Evolutionary conservation across 2,113 vertebrate species (phyloP).

Genomic region (Nothobranchius kuhntae): DNA sequence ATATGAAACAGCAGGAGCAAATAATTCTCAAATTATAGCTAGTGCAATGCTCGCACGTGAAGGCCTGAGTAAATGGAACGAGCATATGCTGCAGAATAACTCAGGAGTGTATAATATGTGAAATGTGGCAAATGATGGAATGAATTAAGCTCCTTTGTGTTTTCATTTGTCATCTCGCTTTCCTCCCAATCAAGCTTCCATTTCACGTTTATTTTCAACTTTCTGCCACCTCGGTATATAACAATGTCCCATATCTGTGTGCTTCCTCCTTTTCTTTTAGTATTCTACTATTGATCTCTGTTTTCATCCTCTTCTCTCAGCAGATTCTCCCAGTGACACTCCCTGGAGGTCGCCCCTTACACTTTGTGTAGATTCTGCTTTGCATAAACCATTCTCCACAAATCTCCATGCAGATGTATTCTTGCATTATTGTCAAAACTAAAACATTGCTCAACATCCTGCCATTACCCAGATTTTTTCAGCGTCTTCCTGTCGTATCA

Average conservation of each 20-base stretch:
- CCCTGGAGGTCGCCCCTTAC: not conserved
- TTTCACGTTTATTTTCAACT: slow-evolving; percentile 63
- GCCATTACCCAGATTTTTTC: slow-evolving; percentile 2
- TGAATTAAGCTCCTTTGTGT: slow-evolving; percentile 48
- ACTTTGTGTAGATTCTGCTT: slow-evolving; percentile 33
- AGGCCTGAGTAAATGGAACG: slow-evolving; percentile 60
- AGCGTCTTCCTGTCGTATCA: slow-evolving; percentile 6
- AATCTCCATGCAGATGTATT: not conserved
- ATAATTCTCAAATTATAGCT: slow-evolving; percentile 75
- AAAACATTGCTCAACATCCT: not conserved
- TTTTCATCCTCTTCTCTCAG: slow-evolving; percentile 32
- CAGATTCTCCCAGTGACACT: slow-evolving; percentile 28
- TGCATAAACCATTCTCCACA: not conserved
- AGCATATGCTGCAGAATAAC: slow-evolving; percentile 66
- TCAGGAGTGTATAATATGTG: slow-evolving; percentile 49
- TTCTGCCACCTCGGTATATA: slow-evolving; percentile 49
- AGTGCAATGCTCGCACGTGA: slow-evolving; percentile 46
- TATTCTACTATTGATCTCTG: slow-evolving; percentile 54
- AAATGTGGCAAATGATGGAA: slow-evolving; percentile 55
- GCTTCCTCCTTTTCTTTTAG: slow-evolving; percentile 35
- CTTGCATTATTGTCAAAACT: slow-evolving; percentile 7
- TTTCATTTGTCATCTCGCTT: slow-evolving; percentile 67
- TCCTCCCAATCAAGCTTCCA: slow-evolving; percentile 64
- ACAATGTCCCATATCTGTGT: slow-evolving; percentile 50
- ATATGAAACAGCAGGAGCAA: slow-evolving; percentile 73